Evolutionary conservation across 2,113 vertebrate genomes (phyloP).

Genomic region (Beaufortia kweichowensis): DNA sequence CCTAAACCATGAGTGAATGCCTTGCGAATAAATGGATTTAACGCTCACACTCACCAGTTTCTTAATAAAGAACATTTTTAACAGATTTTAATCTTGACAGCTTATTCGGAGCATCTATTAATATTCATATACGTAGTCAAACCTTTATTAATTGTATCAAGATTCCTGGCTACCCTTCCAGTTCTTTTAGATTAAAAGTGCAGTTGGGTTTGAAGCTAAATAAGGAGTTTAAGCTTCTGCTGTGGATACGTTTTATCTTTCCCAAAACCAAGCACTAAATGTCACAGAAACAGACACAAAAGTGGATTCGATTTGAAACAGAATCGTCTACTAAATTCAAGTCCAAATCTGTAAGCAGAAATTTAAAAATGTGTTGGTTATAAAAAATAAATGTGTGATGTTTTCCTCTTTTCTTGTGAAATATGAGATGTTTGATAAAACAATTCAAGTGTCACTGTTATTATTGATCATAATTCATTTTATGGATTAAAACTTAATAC

Average conservation of each 20-base stretch:
- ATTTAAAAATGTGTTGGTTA: too few relatives aligned
- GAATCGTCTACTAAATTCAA: too few relatives aligned
- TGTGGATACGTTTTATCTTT: neutral
- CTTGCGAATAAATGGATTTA: constrained; percentile 53
- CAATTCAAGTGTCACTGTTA: neutral
- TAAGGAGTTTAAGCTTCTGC: neutral
- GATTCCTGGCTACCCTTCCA: neutral
- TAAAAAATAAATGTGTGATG: too few relatives aligned
- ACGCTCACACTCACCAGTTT: constrained; percentile 51
- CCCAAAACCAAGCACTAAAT: neutral
- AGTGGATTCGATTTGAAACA: too few relatives aligned
- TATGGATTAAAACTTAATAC: neutral
- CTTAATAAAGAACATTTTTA: constrained; percentile 56
- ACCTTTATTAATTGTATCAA: neutral
- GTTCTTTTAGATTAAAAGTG: neutral
- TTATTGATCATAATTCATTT: neutral
- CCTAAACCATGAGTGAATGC: constrained; percentile 55
- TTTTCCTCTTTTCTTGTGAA: too few relatives aligned
- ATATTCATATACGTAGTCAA: constrained; percentile 9
- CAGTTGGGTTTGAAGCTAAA: neutral
- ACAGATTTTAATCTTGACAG: constrained; percentile 14
- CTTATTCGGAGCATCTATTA: constrained; percentile 12
- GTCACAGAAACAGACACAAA: neutral
- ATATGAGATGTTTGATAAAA: too few relatives aligned
- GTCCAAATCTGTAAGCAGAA: too few relatives aligned